Conservation (phyloP, 2,888 invertebrate species). For the Anodontia alba region DNA sequence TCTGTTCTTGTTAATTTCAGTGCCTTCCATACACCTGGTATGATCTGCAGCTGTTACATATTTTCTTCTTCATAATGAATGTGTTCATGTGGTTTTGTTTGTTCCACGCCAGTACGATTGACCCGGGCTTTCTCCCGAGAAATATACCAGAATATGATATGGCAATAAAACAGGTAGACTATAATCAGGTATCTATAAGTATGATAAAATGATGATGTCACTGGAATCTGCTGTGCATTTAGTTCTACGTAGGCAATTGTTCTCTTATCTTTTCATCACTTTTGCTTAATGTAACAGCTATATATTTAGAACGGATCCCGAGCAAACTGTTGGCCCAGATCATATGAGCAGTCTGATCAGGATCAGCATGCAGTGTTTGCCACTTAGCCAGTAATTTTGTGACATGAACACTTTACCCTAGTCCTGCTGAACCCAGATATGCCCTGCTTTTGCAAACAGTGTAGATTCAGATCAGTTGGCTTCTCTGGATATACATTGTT, state of each 20-base stretch:
- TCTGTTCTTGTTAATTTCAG: slow-evolving; percentile 85
- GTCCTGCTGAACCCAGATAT: no score
- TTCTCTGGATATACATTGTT: no score
- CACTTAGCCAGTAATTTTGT: no score
- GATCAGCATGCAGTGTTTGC: no score
- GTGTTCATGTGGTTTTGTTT: slow-evolving; percentile 97
- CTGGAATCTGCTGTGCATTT: no score
- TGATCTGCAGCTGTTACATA: slow-evolving; percentile 89
- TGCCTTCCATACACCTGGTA: slow-evolving; percentile 97
- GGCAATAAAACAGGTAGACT: slow-evolving; percentile 89
- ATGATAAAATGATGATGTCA: neutral
- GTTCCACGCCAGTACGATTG: slow-evolving; percentile 94
- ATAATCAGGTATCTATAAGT: slow-evolving; percentile 42
- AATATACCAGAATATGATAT: slow-evolving; percentile 96
- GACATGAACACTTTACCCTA: no score
- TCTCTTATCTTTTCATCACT: neutral
- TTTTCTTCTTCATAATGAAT: slow-evolving; percentile 96
- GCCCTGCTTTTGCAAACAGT: no score
- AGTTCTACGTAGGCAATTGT: neutral
- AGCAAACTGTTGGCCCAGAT: no score
- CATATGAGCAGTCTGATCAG: no score
- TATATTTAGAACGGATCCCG: no score
- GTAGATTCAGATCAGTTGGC: no score
- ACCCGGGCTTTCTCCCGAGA: slow-evolving; percentile 95
- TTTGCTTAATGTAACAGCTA: neutral